Base-by-base conservation (phyloP, 2,113 vertebrate species). In the Grus americana region DNA sequence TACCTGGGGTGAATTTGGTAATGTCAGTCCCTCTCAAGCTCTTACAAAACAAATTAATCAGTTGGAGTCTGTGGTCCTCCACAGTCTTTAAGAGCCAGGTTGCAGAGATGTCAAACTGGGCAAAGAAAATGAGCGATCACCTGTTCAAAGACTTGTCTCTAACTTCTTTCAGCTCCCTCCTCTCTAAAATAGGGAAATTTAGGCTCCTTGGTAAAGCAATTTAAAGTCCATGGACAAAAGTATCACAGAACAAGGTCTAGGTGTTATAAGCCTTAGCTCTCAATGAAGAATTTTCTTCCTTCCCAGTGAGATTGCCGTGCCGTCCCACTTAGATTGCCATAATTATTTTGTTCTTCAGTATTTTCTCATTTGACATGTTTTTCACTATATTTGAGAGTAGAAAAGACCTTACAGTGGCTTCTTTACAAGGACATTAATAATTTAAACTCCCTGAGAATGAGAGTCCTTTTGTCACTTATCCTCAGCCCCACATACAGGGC, bases 341-440 rank as follows among this genome's bases (percentile, higher is more conserved):
- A 0, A 18, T 34, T 80, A 59, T 50, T 80, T 93, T 93, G 38
- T 57, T 82, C 30, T 61, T 38, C 24, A 21, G 70, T 50, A 68
- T 23, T 70, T 89, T 62, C 86, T 72, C 38, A 52, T 84, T 67
- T 83, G 55, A 81, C 55, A 47, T 30, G 17, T 40, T 95, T 90
- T 88, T 71, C 55, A 65, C 47, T 67, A 6, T n/a, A 84, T 54
- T 42, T 83, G 55, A 94, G 50, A 88, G 36, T 10, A 86, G 66
- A 75, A 79, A 83, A 81, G 79, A 70, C 67, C 66, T 89, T 44
- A 65, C 49, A 75, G 62, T 46, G 36, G 70, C 67, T 87, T 93
- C 61, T 94, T 91, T 87, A 75, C 72, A 63, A 72, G 13, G 40
- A 38, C 36, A 78, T 50, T 57, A 97, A 87, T 93, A 89, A 94